Conservation (phyloP, 2,113 vertebrate species). For the Alethe diademata region DNA sequence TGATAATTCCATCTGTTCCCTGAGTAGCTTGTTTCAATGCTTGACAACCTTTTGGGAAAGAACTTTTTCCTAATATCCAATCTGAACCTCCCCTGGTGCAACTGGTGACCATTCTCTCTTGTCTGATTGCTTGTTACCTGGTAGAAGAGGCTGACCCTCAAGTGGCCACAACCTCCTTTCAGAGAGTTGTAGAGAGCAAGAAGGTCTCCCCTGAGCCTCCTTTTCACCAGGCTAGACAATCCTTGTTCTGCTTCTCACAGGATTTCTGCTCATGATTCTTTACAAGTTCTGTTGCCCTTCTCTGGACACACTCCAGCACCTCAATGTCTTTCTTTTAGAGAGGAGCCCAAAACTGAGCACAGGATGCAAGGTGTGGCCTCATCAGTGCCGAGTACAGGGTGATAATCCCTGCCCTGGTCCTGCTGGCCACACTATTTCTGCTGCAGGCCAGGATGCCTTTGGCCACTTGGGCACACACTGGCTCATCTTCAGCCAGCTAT, state of each 20-base stretch:
- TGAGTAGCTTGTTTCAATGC: neutral
- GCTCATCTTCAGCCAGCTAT: neutral
- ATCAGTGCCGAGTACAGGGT: accelerated
- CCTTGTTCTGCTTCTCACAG: neutral
- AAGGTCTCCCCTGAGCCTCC: neutral
- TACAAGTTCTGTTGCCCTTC: neutral
- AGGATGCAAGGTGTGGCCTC: neutral
- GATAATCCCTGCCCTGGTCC: neutral
- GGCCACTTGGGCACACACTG: neutral
- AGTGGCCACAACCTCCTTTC: neutral
- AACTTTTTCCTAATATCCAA: neutral
- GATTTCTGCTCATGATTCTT: neutral
- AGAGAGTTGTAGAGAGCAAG: neutral
- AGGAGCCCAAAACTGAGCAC: neutral
- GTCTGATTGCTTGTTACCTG: neutral
- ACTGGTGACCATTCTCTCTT: neutral
- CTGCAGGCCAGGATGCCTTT: neutral
- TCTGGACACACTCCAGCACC: neutral
- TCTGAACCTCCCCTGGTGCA: neutral
- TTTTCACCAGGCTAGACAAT: neutral
- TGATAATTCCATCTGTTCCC: neutral
- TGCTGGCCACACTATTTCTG: neutral
- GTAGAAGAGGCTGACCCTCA: neutral
- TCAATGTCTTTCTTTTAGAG: neutral
- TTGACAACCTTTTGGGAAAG: neutral